phyloP scores from a whole-genome alignment of 2,113 vertebrate species.

The Anguilla rostrata region DNA sequence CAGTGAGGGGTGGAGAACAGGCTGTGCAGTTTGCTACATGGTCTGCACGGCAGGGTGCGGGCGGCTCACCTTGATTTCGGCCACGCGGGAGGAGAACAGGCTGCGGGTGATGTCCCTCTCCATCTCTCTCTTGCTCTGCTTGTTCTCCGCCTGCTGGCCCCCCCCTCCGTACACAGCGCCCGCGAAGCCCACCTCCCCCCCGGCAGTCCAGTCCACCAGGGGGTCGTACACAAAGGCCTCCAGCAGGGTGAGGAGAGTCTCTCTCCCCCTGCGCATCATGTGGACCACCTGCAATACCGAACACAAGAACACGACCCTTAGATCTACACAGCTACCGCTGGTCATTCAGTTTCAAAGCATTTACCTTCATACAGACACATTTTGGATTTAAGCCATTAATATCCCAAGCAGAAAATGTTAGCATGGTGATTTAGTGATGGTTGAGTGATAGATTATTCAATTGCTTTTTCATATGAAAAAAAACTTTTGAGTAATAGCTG shows the following conservation, averaged over 20 bases:
- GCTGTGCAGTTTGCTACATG: too few relatives aligned
- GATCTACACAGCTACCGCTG: background rate
- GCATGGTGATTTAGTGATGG: background rate
- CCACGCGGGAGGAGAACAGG: conserved; percentile 94
- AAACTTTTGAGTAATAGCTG: background rate
- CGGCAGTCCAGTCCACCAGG: conserved; percentile 97
- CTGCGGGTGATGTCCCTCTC: conserved; percentile 96
- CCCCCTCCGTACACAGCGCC: conserved; percentile 97
- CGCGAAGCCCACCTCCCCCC: conserved; percentile 94
- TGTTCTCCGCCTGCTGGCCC: conserved; percentile 94
- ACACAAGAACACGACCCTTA: background rate
- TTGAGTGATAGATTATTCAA: background rate
- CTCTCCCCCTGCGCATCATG: conserved; percentile 94
- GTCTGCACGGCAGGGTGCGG: background rate
- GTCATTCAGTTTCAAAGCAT: background rate
- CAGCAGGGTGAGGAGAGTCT: conserved; percentile 90
- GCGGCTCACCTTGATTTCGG: conserved; percentile 89
- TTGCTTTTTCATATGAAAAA: too few relatives aligned
- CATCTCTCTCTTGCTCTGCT: conserved; percentile 98
- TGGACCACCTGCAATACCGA: conserved; percentile 80
- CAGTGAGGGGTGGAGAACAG: too few relatives aligned
- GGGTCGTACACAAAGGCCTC: conserved; percentile 98
- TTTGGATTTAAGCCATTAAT: background rate
- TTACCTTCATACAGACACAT: background rate
- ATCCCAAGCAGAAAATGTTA: background rate